Percentiles rank a stretch among this genome's conserved stretches.
Conservation (phyloP, 2,113 vertebrate species). For the Neogobius melanostomus region DNA sequence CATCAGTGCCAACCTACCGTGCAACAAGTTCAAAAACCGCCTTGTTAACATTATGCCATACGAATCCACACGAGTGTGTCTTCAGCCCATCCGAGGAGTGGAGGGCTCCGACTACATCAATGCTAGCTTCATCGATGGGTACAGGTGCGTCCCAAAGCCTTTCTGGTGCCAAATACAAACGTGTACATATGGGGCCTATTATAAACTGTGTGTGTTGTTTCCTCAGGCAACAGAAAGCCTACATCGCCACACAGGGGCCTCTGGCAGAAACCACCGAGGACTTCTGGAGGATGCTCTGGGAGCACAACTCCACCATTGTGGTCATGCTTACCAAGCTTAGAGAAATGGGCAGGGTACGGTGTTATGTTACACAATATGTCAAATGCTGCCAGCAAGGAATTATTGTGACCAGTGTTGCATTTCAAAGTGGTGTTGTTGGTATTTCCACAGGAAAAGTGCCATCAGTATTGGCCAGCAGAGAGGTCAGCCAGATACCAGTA, state of each 20-base stretch:
- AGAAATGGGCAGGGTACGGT: slow-evolving; percentile 95
- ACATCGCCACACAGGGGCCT: slow-evolving; percentile 97
- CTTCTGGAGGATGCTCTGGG: slow-evolving; percentile 99
- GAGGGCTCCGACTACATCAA: slow-evolving; percentile 99
- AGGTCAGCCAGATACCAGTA: slow-evolving; percentile 98
- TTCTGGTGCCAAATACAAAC: neutral
- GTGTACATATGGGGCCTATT: neutral
- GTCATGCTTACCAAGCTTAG: slow-evolving; percentile 99
- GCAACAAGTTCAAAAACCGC: slow-evolving; percentile 99
- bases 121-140: slow-evolving; percentile 98
- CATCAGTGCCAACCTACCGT: slow-evolving; percentile 99
- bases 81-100: slow-evolving; percentile 97
- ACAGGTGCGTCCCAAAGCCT: slow-evolving; percentile 81
- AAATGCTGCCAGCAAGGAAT: slow-evolving; percentile 21
- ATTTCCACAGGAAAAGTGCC: slow-evolving; percentile 91
- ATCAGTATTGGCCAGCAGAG: slow-evolving; percentile 99
- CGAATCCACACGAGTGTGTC: slow-evolving; percentile 95
- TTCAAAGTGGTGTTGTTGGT: slow-evolving; percentile 43
- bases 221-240: slow-evolving; percentile 94
- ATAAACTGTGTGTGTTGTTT: slow-evolving; percentile 17
- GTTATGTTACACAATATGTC: neutral
- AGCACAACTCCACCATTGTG: slow-evolving; percentile 98
- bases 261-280: slow-evolving; percentile 98
- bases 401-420: slow-evolving; percentile 27
- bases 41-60: slow-evolving; percentile 99